Conservation (phyloP, 2,888 invertebrate genomes). For the Philereme vetulata region DNA sequence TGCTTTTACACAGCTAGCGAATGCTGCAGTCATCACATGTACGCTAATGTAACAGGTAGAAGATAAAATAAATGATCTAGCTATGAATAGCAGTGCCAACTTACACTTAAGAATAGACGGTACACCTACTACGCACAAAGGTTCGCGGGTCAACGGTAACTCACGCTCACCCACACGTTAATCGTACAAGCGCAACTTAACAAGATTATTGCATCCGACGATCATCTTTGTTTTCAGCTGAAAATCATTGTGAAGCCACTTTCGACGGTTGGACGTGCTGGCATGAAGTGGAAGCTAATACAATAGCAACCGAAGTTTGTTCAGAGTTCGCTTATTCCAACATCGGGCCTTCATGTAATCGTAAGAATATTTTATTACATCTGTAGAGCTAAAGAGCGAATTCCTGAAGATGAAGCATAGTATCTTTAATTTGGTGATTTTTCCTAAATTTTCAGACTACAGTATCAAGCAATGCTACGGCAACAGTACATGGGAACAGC, state of each 20-base stretch:
- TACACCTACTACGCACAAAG: too few relatives aligned
- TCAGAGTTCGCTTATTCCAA: slow-evolving; percentile 84
- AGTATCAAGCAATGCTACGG: slow-evolving; percentile 81
- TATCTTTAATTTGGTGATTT: not conserved
- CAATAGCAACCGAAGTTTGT: slow-evolving; percentile 74
- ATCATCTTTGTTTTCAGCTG: slow-evolving; percentile 16
- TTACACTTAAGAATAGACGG: too few relatives aligned
- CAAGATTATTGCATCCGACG: too few relatives aligned
- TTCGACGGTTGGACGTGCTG: slow-evolving; percentile 88
- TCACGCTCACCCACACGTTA: too few relatives aligned
- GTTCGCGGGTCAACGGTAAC: too few relatives aligned
- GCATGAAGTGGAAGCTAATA: slow-evolving; percentile 66
- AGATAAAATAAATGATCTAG: not conserved
- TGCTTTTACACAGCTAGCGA: slow-evolving; percentile 69
- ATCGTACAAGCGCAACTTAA: too few relatives aligned
- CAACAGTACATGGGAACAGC: slow-evolving; percentile 83
- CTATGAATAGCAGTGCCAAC: too few relatives aligned
- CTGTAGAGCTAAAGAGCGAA: too few relatives aligned
- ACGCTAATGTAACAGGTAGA: slow-evolving; percentile 44
- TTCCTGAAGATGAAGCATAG: not conserved
- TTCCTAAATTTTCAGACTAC: slow-evolving; percentile 69
- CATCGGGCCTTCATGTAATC: slow-evolving; percentile 79
- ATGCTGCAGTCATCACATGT: slow-evolving; percentile 72
- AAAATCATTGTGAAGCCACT: slow-evolving; percentile 74
- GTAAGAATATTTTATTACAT: slow-evolving; percentile 59